Evolutionary conservation across 2,113 vertebrate species (phyloP).

Genomic region (Aegotheles bennettii): DNA sequence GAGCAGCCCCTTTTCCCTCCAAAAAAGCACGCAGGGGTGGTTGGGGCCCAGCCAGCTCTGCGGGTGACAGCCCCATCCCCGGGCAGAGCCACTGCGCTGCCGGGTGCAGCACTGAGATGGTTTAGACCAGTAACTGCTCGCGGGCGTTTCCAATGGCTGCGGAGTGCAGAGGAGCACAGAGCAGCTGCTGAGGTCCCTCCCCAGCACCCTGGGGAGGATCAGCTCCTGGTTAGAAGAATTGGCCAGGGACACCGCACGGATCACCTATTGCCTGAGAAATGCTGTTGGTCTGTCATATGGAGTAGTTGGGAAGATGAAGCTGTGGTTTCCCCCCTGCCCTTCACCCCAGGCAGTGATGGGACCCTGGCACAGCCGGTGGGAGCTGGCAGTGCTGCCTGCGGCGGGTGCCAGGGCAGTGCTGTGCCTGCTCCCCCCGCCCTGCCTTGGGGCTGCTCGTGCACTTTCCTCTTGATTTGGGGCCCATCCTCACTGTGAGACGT

Average conservation of each 20-base stretch:
- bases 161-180: background rate
- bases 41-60: background rate
- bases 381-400: background rate
- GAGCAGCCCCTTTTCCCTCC: background rate
- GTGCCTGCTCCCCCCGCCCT: background rate
- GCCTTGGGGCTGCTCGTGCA: background rate
- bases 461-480: background rate
- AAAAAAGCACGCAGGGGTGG: accelerated
- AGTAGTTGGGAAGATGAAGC: background rate
- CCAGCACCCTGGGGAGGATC: background rate
- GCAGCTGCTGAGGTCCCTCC: background rate
- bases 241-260: accelerated
- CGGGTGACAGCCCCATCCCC: accelerated
- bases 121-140: background rate
- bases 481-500: background rate
- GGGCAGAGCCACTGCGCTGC: accelerated
- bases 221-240: background rate
- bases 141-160: background rate
- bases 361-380: background rate
- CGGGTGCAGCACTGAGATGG: accelerated
- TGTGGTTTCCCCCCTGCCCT: background rate
- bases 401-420: background rate
- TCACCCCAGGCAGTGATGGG: accelerated
- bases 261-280: background rate
- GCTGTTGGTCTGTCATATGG: accelerated